Percentiles rank a stretch among this genome's conserved stretches.
These are phyloP conservation scores for Diprion similis DNA, from an alignment of 1,140 invertebrate genomes.

Conservation along the genomic window DNA sequence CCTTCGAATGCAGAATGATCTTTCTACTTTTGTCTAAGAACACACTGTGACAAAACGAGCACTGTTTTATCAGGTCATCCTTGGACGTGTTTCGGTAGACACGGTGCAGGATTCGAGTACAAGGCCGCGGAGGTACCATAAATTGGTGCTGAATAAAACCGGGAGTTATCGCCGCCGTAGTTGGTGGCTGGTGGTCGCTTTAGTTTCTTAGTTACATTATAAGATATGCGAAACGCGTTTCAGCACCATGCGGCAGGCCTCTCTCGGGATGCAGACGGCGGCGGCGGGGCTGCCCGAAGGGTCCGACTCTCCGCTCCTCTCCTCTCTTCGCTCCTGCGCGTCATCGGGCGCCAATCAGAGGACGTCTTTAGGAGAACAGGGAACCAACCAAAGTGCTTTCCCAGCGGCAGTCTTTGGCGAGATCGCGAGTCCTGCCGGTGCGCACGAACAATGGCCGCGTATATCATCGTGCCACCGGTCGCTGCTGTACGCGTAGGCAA, in stretches of 20 bases:
- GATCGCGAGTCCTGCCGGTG: constrained; percentile 33
- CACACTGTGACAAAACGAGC: no score
- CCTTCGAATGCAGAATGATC: no score
- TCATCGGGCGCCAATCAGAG: neutral
- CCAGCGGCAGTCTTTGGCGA: neutral
- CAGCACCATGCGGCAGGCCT: neutral
- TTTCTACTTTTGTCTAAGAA: no score
- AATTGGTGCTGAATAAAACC: neutral
- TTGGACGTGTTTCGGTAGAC: no score
- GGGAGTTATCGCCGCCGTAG: neutral
- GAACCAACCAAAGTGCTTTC: neutral
- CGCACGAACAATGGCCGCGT: constrained; percentile 57
- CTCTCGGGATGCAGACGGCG: no score
- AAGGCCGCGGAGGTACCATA: neutral
- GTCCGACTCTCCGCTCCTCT: no score
- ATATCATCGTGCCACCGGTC: constrained; percentile 58
- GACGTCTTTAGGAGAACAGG: neutral
- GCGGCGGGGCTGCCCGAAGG: no score
- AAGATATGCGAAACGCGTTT: neutral
- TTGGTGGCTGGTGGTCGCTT: neutral
- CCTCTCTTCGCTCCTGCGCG: no score
- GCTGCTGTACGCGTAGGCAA: constrained; percentile 58
- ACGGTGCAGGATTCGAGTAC: no score
- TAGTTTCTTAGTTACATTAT: neutral
- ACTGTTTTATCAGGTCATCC: no score